These are phyloP conservation scores for Pholis gunnellus DNA, from an alignment of 2,113 vertebrate genomes.

Conservation along the genomic window DNA sequence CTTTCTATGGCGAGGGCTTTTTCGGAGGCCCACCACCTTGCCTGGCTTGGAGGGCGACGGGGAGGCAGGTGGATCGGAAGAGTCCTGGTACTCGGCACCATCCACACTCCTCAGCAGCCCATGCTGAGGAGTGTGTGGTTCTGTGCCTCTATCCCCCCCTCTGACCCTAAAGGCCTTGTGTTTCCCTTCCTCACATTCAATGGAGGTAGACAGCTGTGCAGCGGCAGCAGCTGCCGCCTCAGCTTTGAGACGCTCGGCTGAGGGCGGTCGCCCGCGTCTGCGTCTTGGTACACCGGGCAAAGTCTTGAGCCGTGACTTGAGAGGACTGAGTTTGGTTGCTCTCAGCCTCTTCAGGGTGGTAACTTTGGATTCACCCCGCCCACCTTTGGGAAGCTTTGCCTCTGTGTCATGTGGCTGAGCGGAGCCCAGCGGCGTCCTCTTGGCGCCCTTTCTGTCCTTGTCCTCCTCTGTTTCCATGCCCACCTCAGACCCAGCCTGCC, in stretches of 20 bases:
- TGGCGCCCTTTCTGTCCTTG: slow-evolving; percentile 87
- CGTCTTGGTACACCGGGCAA: slow-evolving; percentile 88
- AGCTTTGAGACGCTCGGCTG: slow-evolving; percentile 92
- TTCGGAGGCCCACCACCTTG: slow-evolving; percentile 85
- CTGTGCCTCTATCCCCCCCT: slow-evolving; percentile 86
- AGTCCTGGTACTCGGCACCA: slow-evolving; percentile 67
- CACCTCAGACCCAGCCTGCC: slow-evolving; percentile 77
- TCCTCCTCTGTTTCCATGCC: slow-evolving; percentile 83
- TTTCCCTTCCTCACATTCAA: slow-evolving; percentile 83
- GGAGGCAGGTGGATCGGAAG: slow-evolving; percentile 76
- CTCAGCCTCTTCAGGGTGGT: slow-evolving; percentile 92
- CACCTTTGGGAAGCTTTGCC: slow-evolving; percentile 74
- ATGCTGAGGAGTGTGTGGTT: slow-evolving; percentile 69
- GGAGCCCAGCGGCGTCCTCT: slow-evolving; percentile 83
- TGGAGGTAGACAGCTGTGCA: slow-evolving; percentile 78
- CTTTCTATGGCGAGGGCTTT: slow-evolving; percentile 95
- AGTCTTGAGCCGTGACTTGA: slow-evolving; percentile 94
- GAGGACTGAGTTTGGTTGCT: slow-evolving; percentile 91
- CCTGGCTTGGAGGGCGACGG: slow-evolving; percentile 84
- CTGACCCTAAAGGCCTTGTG: slow-evolving; percentile 88
- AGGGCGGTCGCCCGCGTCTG: slow-evolving; percentile 91
- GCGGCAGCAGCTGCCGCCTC: slow-evolving; percentile 76
- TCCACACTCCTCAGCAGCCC: slow-evolving; percentile 60
- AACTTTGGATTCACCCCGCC: slow-evolving; percentile 79
- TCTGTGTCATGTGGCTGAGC: slow-evolving; percentile 72